A percentile compares a stretch with the other conserved stretches of the same genome.
Conservation (phyloP, 92 coral and sea anemone species). For the Epizoanthus scotinus region DNA sequence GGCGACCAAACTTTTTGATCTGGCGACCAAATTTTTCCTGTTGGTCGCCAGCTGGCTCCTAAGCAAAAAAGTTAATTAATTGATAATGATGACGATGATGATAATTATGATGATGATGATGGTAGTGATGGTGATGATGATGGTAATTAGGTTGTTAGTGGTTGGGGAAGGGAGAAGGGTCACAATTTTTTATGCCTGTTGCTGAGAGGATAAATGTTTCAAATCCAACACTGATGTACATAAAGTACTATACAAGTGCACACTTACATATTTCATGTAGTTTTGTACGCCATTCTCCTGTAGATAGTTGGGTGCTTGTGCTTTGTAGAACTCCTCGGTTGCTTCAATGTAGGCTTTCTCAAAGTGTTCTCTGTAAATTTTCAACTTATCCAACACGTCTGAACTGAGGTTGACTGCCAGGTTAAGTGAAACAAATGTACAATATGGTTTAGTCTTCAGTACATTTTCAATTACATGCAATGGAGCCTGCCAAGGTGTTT, state of each 20-base stretch:
- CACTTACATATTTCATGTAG: constrained; percentile 95
- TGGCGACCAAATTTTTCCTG: too few species aligned
- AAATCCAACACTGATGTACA: background rate
- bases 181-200: too few species aligned
- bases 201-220: background rate
- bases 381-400: constrained; percentile 84
- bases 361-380: constrained; percentile 88
- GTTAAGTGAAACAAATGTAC: background rate
- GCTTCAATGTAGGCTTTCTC: constrained; percentile 91
- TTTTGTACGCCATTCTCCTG: constrained; percentile 91
- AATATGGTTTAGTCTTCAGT: background rate
- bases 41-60: too few species aligned
- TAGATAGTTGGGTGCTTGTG: constrained; percentile 82
- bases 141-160: too few species aligned
- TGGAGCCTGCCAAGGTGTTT: too few species aligned
- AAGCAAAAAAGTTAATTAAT: too few species aligned
- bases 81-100: too few species aligned
- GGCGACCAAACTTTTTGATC: too few species aligned
- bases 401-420: constrained; percentile 90
- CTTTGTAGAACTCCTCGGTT: constrained; percentile 91
- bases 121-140: too few species aligned
- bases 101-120: too few species aligned
- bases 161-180: too few species aligned
- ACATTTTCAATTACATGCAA: too few species aligned
- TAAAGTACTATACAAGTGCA: background rate